phyloP scores from a whole-genome alignment of 2,113 vertebrate genomes.

The Lichenostomus cassidix region DNA sequence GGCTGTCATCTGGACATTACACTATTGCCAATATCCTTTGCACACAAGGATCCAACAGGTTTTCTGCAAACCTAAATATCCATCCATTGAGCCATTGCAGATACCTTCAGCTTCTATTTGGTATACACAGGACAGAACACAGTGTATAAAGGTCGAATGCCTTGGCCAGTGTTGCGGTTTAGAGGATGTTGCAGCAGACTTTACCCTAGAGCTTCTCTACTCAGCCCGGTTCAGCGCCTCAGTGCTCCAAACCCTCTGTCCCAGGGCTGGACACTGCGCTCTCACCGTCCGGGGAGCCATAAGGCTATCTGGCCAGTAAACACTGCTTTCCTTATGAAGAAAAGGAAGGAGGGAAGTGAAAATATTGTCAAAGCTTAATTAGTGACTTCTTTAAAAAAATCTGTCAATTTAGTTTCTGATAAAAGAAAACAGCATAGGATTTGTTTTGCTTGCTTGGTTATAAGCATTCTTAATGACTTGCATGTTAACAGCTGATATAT shows the following conservation, averaged over 20 bases:
- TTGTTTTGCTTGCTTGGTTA: background rate
- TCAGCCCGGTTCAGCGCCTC: too few relatives aligned
- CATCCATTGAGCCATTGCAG: background rate
- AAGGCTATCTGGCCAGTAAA: background rate
- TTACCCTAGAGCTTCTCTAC: too few relatives aligned
- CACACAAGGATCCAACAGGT: background rate
- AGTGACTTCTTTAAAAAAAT: background rate
- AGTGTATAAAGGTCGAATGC: background rate
- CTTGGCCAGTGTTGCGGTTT: too few relatives aligned
- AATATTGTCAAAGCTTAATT: background rate
- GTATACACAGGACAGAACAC: background rate
- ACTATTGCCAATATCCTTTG: background rate
- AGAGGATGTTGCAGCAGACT: too few relatives aligned
- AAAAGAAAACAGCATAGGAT: background rate
- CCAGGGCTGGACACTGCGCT: too few relatives aligned
- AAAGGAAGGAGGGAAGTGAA: background rate
- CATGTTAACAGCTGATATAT: background rate
- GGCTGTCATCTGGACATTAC: background rate
- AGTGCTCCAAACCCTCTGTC: too few relatives aligned
- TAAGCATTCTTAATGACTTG: background rate
- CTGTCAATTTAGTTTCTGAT: background rate
- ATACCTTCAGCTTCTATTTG: background rate
- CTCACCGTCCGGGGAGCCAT: too few relatives aligned
- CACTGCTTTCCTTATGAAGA: background rate
- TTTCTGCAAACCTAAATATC: background rate